phyloP scores from a whole-genome alignment of 1,140 invertebrate genomes.

The Drosophila nikananu region DNA sequence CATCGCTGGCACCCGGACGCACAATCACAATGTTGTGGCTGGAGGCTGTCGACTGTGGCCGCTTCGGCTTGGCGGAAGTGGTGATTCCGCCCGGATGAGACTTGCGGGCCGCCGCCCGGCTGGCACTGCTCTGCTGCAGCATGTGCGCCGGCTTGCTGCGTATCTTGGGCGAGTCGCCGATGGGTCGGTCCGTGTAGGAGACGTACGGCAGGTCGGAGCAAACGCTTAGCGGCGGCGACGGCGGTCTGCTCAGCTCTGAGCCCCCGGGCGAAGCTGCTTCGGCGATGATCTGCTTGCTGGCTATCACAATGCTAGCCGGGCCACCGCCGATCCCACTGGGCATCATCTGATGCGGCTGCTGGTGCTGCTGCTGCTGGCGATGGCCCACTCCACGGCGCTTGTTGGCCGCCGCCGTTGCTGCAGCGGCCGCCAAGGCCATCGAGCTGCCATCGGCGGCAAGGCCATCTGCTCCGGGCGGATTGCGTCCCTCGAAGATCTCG shows the following conservation, averaged over 20 bases:
- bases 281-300: slow-evolving; percentile 72
- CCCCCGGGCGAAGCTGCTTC: slow-evolving; percentile 73
- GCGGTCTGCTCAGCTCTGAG: slow-evolving; percentile 86
- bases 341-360: slow-evolving; percentile 12
- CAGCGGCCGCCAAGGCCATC: slow-evolving; percentile 59
- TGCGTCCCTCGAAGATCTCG: slow-evolving; percentile 70
- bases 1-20: slow-evolving; percentile 89
- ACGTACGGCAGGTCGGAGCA: slow-evolving; percentile 97
- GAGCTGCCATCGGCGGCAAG: slow-evolving; percentile 45
- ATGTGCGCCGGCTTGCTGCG: slow-evolving; percentile 87
- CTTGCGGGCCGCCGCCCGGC: slow-evolving; percentile 59
- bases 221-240: slow-evolving; percentile 93
- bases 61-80: slow-evolving; percentile 65
- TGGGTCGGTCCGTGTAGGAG: slow-evolving; percentile 96
- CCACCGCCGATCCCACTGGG: slow-evolving; percentile 20
- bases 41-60: slow-evolving; percentile 72
- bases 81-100: slow-evolving; percentile 65
- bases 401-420: slow-evolving; percentile 64
- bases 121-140: slow-evolving; percentile 64
- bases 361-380: slow-evolving; percentile 29
- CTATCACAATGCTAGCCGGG: slow-evolving; percentile 73
- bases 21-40: slow-evolving; percentile 94
- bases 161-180: slow-evolving; percentile 93
- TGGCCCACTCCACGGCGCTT: slow-evolving; percentile 54
- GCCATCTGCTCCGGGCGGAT: slow-evolving; percentile 1